Evolutionary conservation across 2,797 vertebrate species (phyloP).

Genomic region (Synanceia verrucosa): DNA sequence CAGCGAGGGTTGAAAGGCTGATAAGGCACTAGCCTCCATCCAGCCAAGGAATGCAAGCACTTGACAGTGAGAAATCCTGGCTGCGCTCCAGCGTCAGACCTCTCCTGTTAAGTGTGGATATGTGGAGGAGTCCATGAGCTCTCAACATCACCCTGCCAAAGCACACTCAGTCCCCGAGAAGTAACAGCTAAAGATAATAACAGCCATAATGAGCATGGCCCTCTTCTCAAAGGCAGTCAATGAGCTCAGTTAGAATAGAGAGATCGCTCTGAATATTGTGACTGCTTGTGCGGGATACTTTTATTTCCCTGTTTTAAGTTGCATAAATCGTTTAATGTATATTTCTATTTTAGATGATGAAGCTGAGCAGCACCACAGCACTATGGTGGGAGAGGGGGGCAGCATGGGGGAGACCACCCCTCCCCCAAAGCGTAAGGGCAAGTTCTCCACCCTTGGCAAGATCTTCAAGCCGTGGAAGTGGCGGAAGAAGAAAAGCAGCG

Average conservation of each 20-base stretch:
- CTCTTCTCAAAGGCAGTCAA: conserved; percentile 28
- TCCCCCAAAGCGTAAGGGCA: conserved; percentile 94
- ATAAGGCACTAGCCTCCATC: conserved; percentile 69
- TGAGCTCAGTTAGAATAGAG: conserved; percentile 20
- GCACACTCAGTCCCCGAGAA: conserved; percentile 68
- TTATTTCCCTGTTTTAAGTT: not conserved
- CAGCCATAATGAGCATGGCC: conserved; percentile 38
- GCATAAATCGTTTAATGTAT: not conserved
- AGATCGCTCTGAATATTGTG: no score
- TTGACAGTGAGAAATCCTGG: conserved; percentile 71
- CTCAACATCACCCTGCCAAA: conserved; percentile 70
- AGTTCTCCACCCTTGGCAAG: conserved; percentile 95
- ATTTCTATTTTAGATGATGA: conserved; percentile 81
- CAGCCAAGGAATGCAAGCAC: conserved; percentile 74
- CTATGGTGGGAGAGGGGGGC: conserved; percentile 85
- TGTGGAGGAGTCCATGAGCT: conserved; percentile 67
- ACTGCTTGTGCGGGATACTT: no score
- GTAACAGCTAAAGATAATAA: conserved; percentile 71
- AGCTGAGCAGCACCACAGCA: conserved; percentile 81
- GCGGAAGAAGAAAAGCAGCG: conserved; percentile 99
- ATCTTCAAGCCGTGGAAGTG: conserved; percentile 99
- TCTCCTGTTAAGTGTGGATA: conserved; percentile 65
- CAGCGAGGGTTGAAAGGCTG: conserved; percentile 58
- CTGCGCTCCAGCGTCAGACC: conserved; percentile 57
- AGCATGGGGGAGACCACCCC: conserved; percentile 88